These are phyloP conservation scores for Heterodera filipjevi DNA, from an alignment of 2,888 invertebrate genomes.

Conservation along the genomic window DNA sequence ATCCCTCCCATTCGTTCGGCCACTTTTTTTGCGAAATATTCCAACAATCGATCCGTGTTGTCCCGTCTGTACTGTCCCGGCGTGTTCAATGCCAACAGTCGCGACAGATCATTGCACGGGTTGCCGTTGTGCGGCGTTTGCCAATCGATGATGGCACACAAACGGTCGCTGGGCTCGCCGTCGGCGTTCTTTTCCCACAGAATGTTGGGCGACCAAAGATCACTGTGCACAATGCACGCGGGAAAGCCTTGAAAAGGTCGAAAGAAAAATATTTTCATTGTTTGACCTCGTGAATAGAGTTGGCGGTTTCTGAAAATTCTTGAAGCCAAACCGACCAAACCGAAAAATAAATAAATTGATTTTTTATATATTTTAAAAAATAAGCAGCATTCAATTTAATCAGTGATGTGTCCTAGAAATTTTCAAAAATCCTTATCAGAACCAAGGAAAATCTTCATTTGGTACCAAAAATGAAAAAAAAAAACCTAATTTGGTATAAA, in stretches of 20 bases:
- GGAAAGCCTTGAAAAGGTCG: slow-evolving; percentile 40
- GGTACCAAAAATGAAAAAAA: no score
- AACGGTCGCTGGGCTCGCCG: slow-evolving; percentile 36
- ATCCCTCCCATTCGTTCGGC: slow-evolving; percentile 26
- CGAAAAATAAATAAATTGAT: no score
- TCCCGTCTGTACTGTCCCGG: slow-evolving; percentile 44
- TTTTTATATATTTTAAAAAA: no score
- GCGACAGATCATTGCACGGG: slow-evolving; percentile 52
- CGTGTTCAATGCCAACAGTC: slow-evolving; percentile 52
- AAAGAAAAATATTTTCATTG: neutral
- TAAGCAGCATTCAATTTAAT: no score
- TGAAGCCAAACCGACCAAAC: no score
- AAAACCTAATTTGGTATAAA: no score
- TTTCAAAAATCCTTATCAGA: no score
- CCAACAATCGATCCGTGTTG: slow-evolving; percentile 42
- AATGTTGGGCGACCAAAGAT: slow-evolving; percentile 60
- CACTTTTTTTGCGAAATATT: slow-evolving; percentile 36
- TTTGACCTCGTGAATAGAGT: no score
- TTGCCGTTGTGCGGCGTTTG: slow-evolving; percentile 52
- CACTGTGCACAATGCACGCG: slow-evolving; percentile 53
- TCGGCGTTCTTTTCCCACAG: slow-evolving; percentile 50
- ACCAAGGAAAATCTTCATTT: no score
- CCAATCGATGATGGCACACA: slow-evolving; percentile 61
- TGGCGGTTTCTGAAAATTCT: no score
- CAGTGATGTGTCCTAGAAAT: no score